Base-by-base conservation (phyloP, 2,113 vertebrate species). In the Suncus etruscus region DNA sequence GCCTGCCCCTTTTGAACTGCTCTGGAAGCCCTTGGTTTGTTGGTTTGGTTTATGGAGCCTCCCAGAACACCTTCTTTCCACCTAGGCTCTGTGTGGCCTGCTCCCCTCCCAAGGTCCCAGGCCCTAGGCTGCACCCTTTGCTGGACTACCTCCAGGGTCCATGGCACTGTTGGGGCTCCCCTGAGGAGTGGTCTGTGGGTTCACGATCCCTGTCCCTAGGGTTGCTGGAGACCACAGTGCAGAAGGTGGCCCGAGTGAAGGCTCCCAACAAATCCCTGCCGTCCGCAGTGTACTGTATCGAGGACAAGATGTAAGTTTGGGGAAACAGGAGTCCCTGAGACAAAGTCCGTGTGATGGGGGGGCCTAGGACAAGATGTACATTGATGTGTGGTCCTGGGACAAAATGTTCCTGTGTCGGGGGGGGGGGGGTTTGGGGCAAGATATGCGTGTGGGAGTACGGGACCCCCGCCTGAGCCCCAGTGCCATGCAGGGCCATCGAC, bases 271-370 rank as follows among this genome's bases (percentile, higher is more conserved):
- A 97, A 16, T 97, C 97, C 0, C 96, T 99, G 63, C 98, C 98
- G 0, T 98, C 98, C 0, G 98, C 98, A 0, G 98, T 99, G 84
- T 99, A 99, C 65, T 98, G 98, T 97, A 99, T 99, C 0, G 99
- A 99, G 94, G 99, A 99, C 96, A 99, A 99, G 97, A 99, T 99
- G 98, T 98, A 86, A 97, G 98, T 91, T 72, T 2, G 5, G 22
- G 68, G 66, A 39, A 5, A 39, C 39, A 5, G 39, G 39, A 39
- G 39, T 39, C 39, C n/a, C n/a, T 39, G 39, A 39, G 39, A 39
- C 39, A 5, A 39, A 3, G 39, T 39, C 39, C 39, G 39, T 39
- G 39, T 39, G 39, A 39, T 39, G 39, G 39, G 39, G 39, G 39
- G 39, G 39, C 39, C 39, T 39, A 39, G 39, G 39, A 39, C 39